Percentiles rank a stretch among this genome's conserved stretches.
Evolutionary conservation across 23 tunicate genomes (phyloP).

Genomic region (Trididemnum clinides): DNA sequence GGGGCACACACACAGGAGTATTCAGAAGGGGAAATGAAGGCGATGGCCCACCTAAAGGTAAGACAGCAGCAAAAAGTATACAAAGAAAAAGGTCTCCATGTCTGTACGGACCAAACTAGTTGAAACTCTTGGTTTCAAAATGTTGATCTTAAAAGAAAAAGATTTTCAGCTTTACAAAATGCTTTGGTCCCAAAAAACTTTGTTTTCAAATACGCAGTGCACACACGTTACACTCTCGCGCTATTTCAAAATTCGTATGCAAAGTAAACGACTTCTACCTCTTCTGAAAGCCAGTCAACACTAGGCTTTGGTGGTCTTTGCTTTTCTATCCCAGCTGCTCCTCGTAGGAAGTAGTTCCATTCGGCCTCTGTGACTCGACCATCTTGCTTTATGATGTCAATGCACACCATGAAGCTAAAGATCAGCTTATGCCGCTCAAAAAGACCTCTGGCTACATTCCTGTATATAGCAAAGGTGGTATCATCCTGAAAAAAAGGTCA

Average conservation of each 20-base stretch:
- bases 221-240: too few relatives aligned
- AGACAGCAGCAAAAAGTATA: too few relatives aligned
- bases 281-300: conserved; percentile 80
- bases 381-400: conserved; percentile 74
- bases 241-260: neutral
- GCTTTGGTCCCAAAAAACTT: too few relatives aligned
- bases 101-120: too few relatives aligned
- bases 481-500: conserved; percentile 57
- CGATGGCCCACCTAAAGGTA: too few relatives aligned
- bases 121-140: too few relatives aligned
- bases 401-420: conserved; percentile 98
- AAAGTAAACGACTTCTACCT: conserved; percentile 35
- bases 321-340: conserved; percentile 78
- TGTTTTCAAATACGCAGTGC: too few relatives aligned
- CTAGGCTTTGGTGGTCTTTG: conserved; percentile 76
- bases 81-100: too few relatives aligned
- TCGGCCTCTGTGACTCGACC: conserved; percentile 49
- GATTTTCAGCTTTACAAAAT: too few relatives aligned
- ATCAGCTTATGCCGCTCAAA: conserved; percentile 94
- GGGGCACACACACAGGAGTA: too few relatives aligned
- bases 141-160: too few relatives aligned
- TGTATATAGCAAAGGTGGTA: conserved; percentile 87
- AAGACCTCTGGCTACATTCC: conserved; percentile 91
- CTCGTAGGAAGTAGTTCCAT: conserved; percentile 88
- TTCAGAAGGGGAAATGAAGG: too few relatives aligned